A percentile compares a stretch with the other conserved stretches of the same genome.
Evolutionary conservation across 2,797 vertebrate species (phyloP).

Genomic region (Squalus acanthias): DNA sequence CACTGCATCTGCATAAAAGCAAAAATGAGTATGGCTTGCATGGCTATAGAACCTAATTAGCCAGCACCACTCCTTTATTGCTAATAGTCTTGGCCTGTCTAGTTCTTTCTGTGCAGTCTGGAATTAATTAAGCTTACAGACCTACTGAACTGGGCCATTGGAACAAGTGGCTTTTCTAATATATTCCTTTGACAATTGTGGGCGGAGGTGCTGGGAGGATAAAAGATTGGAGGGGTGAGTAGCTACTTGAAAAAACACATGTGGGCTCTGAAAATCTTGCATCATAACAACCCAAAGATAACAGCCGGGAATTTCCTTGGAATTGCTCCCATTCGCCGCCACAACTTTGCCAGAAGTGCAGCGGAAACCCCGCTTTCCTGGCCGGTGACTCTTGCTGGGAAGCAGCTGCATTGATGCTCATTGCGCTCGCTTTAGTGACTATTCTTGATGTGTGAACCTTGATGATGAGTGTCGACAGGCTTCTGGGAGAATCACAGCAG

Average conservation of each 20-base stretch:
- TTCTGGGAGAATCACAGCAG: background rate
- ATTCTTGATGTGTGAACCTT: constrained; percentile 16
- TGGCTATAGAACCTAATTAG: background rate
- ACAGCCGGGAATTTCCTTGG: background rate
- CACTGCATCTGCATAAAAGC: background rate
- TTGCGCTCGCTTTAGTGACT: background rate
- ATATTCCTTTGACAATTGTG: constrained; percentile 12
- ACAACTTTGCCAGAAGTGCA: background rate
- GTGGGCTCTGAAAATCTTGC: background rate
- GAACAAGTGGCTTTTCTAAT: background rate
- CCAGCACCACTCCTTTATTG: background rate
- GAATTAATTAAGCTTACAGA: background rate
- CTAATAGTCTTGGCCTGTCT: background rate
- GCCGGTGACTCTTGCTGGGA: background rate
- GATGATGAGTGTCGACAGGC: background rate
- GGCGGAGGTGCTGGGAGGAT: background rate
- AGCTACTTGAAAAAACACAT: background rate
- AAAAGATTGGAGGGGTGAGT: background rate
- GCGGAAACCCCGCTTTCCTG: background rate
- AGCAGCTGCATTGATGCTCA: background rate
- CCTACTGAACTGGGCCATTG: background rate
- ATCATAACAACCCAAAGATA: background rate
- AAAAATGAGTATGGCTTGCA: background rate
- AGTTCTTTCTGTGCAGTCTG: background rate
- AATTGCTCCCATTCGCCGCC: background rate